Conservation (phyloP, 2,888 invertebrate species). For the Dexiosoma caninum region DNA sequence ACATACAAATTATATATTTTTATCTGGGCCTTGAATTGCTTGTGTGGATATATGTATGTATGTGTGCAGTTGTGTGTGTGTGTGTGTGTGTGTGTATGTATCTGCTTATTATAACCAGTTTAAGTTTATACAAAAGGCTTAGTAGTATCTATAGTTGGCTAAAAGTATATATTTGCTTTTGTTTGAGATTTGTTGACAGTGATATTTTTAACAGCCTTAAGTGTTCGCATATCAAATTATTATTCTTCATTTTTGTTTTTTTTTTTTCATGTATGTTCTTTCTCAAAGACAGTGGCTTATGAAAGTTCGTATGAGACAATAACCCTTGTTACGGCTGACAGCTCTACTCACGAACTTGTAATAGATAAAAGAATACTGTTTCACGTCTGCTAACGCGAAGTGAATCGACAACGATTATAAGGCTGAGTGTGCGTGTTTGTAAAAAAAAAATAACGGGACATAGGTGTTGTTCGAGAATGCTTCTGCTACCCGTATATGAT, state of each 20-base stretch:
- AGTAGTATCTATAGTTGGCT: background rate
- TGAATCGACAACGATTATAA: too few relatives aligned
- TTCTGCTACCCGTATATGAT: too few relatives aligned
- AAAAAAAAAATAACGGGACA: too few relatives aligned
- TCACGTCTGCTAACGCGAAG: too few relatives aligned
- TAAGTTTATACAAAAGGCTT: slow-evolving; percentile 25
- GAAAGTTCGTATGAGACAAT: too few relatives aligned
- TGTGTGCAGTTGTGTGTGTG: background rate
- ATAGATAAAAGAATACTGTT: slow-evolving; percentile 20
- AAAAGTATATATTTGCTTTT: slow-evolving; percentile 46
- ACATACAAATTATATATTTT: background rate
- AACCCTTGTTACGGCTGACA: too few relatives aligned
- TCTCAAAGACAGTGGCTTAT: slow-evolving; percentile 28
- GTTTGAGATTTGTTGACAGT: slow-evolving; percentile 62
- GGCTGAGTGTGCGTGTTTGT: too few relatives aligned
- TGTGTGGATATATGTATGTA: background rate
- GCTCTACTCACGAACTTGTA: too few relatives aligned
- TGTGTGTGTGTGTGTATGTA: background rate
- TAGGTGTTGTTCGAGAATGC: too few relatives aligned
- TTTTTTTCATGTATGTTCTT: background rate
- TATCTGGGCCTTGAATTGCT: background rate
- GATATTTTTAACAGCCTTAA: slow-evolving; percentile 62
- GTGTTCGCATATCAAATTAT: slow-evolving; percentile 53
- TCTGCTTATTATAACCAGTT: slow-evolving; percentile 14
- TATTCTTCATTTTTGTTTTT: slow-evolving; percentile 11